Evolutionary conservation across 2,888 invertebrate species (phyloP).

Genomic region (Caenorhabditis panamensis): DNA sequence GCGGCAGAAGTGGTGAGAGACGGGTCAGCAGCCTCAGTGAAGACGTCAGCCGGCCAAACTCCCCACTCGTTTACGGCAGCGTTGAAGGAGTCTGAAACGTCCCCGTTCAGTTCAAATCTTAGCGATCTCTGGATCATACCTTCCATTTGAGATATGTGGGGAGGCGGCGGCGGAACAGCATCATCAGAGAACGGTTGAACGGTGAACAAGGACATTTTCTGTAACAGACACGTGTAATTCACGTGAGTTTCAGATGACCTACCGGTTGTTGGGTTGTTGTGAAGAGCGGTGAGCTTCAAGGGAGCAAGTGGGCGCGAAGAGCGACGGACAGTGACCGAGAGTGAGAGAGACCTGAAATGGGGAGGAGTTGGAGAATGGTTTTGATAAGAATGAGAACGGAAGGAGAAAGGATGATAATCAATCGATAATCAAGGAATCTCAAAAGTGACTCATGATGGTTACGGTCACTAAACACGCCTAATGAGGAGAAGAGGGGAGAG

Average conservation of each 20-base stretch:
- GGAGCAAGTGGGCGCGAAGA: conserved; percentile 13
- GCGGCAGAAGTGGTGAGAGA: conserved; percentile 48
- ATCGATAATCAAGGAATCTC: neutral
- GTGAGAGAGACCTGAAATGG: conserved; percentile 36
- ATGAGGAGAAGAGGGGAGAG: conserved; percentile 1
- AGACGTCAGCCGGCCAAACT: conserved; percentile 64
- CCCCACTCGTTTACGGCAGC: conserved; percentile 67
- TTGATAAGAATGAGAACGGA: neutral
- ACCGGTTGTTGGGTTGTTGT: conserved; percentile 18
- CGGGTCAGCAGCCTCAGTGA: conserved; percentile 40
- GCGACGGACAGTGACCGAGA: conserved; percentile 23
- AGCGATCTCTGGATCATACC: neutral
- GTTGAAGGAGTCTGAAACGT: conserved; percentile 45
- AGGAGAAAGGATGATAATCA: neutral
- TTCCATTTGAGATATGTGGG: conserved; percentile 43
- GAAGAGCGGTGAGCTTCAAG: neutral
- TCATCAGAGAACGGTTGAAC: conserved; percentile 42
- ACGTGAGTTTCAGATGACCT: conserved; percentile 1
- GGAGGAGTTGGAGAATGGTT: neutral
- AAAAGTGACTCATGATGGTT: neutral
- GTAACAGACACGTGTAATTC: conserved; percentile 3
- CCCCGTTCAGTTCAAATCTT: neutral
- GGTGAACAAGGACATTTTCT: conserved; percentile 52
- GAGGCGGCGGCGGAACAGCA: conserved; percentile 44
- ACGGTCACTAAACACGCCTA: too few relatives aligned